Conservation (phyloP, 2,113 vertebrate species). For the Rhinoptilus africanus region DNA sequence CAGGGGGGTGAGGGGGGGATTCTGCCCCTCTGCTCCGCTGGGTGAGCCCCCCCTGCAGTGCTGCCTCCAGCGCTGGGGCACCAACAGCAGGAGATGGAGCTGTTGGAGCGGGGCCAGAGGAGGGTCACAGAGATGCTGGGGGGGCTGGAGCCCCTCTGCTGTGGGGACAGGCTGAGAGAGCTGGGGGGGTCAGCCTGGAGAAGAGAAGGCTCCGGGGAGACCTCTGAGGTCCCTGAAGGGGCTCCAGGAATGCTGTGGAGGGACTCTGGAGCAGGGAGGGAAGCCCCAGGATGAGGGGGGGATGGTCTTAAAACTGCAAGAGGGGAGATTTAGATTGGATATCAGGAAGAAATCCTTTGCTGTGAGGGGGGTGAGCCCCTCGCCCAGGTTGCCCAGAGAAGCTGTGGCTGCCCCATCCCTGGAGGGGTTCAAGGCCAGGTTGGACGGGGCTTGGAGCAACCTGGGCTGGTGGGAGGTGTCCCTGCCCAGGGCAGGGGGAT, state of each 20-base stretch:
- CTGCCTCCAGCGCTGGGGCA: neutral
- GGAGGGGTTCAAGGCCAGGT: neutral
- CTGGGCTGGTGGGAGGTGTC: neutral
- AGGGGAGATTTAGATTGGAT: neutral
- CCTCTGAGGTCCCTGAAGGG: neutral
- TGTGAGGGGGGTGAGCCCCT: neutral
- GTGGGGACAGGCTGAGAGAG: neutral
- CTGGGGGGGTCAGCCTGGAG: neutral
- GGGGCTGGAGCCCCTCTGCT: neutral
- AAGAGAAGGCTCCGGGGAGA: neutral
- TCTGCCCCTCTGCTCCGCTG: neutral
- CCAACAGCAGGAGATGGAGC: neutral
- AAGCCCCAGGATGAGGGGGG: neutral
- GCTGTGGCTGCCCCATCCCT: neutral
- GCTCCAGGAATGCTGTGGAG: neutral
- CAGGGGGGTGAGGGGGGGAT: neutral
- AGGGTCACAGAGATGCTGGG: neutral
- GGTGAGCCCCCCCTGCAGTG: neutral
- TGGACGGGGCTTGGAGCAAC: neutral
- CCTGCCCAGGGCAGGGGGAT: neutral
- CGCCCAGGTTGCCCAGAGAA: neutral
- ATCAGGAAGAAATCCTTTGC: neutral
- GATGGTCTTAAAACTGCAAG: neutral
- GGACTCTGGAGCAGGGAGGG: neutral
- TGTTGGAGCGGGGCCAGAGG: neutral